These are phyloP conservation scores for Andrena chrysosceles DNA, from an alignment of 2,888 invertebrate species.

Conservation along the genomic window DNA sequence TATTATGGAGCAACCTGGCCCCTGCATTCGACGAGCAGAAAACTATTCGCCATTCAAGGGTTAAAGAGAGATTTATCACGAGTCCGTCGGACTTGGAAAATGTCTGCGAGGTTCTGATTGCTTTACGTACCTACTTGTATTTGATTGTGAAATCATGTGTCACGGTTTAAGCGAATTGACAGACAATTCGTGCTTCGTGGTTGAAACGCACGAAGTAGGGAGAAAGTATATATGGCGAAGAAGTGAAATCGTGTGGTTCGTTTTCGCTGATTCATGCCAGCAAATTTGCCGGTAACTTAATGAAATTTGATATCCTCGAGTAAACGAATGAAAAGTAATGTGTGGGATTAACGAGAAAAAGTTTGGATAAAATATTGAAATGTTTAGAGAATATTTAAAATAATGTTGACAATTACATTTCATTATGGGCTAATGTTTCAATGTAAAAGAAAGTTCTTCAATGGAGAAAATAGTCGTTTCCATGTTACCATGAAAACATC, in stretches of 20 bases:
- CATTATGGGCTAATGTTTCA: not conserved
- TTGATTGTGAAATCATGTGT: not conserved
- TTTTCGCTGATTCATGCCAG: conserved; percentile 3
- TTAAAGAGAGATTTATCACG: too few relatives aligned
- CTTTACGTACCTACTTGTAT: not conserved
- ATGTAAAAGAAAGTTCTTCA: not conserved
- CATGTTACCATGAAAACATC: too few relatives aligned
- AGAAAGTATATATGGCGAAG: not conserved
- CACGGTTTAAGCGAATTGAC: too few relatives aligned
- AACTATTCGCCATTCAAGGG: too few relatives aligned
- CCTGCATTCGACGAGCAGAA: too few relatives aligned
- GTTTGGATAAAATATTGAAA: not conserved
- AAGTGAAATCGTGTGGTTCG: not conserved
- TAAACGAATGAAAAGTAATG: not conserved
- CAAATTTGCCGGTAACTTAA: not conserved
- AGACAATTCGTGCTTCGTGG: too few relatives aligned
- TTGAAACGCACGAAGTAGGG: not conserved
- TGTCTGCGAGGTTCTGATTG: too few relatives aligned
- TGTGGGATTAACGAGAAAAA: too few relatives aligned
- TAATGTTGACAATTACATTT: too few relatives aligned
- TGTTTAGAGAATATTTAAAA: not conserved
- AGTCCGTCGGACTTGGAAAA: too few relatives aligned
- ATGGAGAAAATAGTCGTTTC: not conserved
- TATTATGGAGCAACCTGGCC: too few relatives aligned
- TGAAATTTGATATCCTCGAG: not conserved